Base-by-base conservation (phyloP, 1,140 invertebrate genomes). In the Macrosteles quadrilineatus region DNA sequence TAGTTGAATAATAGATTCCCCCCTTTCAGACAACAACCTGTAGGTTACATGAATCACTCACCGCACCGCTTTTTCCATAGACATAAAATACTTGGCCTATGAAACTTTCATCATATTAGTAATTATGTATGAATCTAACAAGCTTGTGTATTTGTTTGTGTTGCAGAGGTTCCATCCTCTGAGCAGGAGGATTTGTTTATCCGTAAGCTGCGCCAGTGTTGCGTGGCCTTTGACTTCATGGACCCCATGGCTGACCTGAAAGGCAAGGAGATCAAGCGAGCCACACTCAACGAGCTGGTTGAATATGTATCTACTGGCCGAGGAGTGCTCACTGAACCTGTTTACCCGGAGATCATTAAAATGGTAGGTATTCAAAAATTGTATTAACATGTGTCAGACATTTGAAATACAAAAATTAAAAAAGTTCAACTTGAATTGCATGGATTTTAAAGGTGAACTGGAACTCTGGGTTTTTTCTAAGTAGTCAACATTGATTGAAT, bases 151-250 rank as follows among this genome's bases (percentile, higher is more conserved):
- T n/a, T n/a, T n/a, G 32, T 36, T 4, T 36, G 14, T 31, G 40
- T 74, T 88, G 63, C 85, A 97, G 97, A 98, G 91, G 94, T 95
- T 47, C 89, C 94, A 73, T 88, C 91, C 71, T 87, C 88, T 77
- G 97, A 99, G 81, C 96, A 98, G 81, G 96, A 98, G 81, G 96
- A 98, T 72, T 84, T 99, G 73, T 98, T 99, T 81, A 97, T 98
- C 76, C 90, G 95, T 76, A 99, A 99, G 83, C 85, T 99, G 73
- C 90, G 95, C 76, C 97, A 99, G 86, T 99, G 98, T 83, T 98
- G 96, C 83, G 94, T 98, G 77, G 91, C 97, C 76, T 99, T 99
- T 85, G 97, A 99, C 83, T 99, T 99, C 83, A 94, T 98, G 88
- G 98, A 99, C 86, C 96, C 97, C 55, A 91, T 98, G 69, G 92